Conservation (phyloP, 2,797 vertebrate species). For the Pangasius mekongensis region DNA sequence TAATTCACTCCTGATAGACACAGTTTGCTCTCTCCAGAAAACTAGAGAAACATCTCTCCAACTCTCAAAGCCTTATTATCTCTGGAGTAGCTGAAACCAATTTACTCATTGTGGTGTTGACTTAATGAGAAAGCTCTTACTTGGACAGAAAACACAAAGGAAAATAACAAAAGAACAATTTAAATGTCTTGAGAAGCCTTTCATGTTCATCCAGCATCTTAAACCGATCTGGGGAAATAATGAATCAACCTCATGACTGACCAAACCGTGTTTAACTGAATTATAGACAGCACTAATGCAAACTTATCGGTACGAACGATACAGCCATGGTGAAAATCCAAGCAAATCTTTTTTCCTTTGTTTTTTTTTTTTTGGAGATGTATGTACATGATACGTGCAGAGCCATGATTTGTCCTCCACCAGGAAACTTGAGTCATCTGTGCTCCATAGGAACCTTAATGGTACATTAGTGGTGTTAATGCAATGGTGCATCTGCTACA, state of each 20-base stretch:
- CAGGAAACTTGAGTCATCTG: slow-evolving; percentile 23
- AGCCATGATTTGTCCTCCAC: not conserved
- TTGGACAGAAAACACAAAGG: slow-evolving; percentile 20
- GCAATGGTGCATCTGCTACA: not conserved
- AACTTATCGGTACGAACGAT: not conserved
- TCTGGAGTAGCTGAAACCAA: slow-evolving; percentile 22
- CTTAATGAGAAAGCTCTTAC: not conserved
- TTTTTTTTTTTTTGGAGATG: not conserved
- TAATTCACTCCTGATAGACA: too few relatives aligned
- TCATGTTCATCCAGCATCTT: slow-evolving; percentile 25
- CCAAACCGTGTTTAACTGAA: not conserved
- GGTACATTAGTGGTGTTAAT: slow-evolving; percentile 37
- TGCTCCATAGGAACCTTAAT: slow-evolving; percentile 7
- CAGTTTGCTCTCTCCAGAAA: not conserved
- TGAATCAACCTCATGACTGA: not conserved
- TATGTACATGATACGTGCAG: not conserved
- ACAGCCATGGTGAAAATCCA: not conserved
- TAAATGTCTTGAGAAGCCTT: not conserved
- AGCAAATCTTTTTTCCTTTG: not conserved
- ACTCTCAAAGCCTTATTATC: not conserved
- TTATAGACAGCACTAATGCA: not conserved
- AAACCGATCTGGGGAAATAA: slow-evolving; percentile 2
- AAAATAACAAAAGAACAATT: slow-evolving; percentile 6
- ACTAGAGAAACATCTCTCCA: not conserved
- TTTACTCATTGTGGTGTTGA: slow-evolving; percentile 8